Percentiles rank a stretch among this genome's conserved stretches.
Conservation (phyloP, 2,797 vertebrate species). For the Sphaeramia orbicularis region DNA sequence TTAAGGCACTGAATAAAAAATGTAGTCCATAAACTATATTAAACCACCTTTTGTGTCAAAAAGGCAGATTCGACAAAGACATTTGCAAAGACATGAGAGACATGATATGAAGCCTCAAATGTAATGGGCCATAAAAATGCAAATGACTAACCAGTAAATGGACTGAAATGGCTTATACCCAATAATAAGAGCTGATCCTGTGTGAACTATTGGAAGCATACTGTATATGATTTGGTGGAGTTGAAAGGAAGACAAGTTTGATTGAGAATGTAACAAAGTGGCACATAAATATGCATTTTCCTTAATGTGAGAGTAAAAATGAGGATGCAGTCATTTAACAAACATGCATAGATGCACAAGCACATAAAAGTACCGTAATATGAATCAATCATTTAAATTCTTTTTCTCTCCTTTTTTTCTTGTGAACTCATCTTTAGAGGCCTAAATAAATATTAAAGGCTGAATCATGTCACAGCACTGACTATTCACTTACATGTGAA, state of each 20-base stretch:
- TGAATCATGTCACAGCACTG: constrained; percentile 17
- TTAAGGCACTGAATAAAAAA: constrained; percentile 16
- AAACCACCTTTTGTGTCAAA: constrained; percentile 41
- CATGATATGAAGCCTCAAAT: neutral
- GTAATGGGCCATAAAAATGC: constrained; percentile 58
- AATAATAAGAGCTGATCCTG: constrained; percentile 58
- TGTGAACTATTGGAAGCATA: constrained; percentile 52
- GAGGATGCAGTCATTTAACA: neutral
- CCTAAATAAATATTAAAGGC: constrained; percentile 7
- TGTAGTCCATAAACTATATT: constrained; percentile 40
- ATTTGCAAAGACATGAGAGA: constrained; percentile 7
- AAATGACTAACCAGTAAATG: constrained; percentile 45
- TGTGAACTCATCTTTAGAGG: constrained; percentile 9
- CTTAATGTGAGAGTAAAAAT: constrained; percentile 6
- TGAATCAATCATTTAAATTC: constrained; percentile 1
- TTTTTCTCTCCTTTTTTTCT: neutral
- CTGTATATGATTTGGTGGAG: constrained; percentile 25
- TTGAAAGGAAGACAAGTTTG: constrained; percentile 28
- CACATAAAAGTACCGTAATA: neutral
- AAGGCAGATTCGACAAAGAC: constrained; percentile 9
- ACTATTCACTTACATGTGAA: neutral
- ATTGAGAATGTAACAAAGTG: constrained; percentile 3
- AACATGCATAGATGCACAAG: neutral
- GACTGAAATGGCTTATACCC: constrained; percentile 47
- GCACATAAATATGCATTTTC: constrained; percentile 26